A percentile compares a stretch with the other conserved stretches of the same genome.
These are phyloP conservation scores for Theocolax elegans DNA, from an alignment of 1,140 invertebrate genomes.

Conservation along the genomic window DNA sequence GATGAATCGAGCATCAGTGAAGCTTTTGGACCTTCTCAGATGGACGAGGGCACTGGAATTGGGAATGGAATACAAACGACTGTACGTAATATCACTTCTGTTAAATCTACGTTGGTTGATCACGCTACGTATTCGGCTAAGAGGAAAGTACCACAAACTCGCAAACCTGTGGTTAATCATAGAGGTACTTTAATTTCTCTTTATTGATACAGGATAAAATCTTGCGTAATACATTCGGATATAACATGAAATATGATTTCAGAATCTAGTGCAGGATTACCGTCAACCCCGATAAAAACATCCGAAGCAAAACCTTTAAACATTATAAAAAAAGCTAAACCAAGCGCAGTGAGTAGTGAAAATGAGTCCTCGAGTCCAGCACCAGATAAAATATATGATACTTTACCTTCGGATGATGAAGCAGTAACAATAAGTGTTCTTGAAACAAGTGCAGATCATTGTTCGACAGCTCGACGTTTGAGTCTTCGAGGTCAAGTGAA, in stretches of 20 bases:
- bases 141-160: slow-evolving; percentile 9
- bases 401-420: slow-evolving; percentile 59
- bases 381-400: slow-evolving; percentile 58
- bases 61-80: slow-evolving; percentile 18
- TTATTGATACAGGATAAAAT: too few species aligned
- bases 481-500: slow-evolving; percentile 68
- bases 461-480: slow-evolving; percentile 56
- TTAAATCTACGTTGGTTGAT: slow-evolving; percentile 25
- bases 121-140: slow-evolving; percentile 31
- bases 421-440: slow-evolving; percentile 39
- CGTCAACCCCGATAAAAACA: neutral
- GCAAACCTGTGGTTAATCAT: slow-evolving; percentile 7
- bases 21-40: slow-evolving; percentile 25
- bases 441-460: slow-evolving; percentile 18
- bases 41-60: neutral
- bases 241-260: too few species aligned
- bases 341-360: slow-evolving; percentile 15
- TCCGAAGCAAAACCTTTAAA: too few species aligned
- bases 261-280: neutral
- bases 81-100: neutral
- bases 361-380: slow-evolving; percentile 43
- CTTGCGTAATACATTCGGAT: too few species aligned
- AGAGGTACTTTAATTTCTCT: neutral
- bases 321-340: neutral
- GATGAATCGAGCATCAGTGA: slow-evolving; percentile 57